Evolutionary conservation across 2,888 invertebrate species (phyloP).

Genomic region (Drosophila atroscutellata): DNA sequence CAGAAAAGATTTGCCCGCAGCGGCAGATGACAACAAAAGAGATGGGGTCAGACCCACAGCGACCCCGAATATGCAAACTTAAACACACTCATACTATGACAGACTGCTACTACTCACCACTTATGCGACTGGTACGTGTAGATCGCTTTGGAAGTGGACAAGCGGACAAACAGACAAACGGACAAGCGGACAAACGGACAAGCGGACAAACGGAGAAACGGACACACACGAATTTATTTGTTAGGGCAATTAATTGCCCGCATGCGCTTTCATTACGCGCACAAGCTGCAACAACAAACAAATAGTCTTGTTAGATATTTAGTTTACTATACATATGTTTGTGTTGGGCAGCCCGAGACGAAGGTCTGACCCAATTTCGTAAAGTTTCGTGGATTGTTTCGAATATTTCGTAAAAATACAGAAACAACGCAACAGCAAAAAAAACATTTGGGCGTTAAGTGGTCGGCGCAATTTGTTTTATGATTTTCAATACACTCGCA

Average conservation of each 20-base stretch:
- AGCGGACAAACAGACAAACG: constrained; percentile 1
- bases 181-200: constrained; percentile 9
- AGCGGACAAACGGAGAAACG: neutral
- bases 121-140: neutral
- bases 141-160: constrained; percentile 25
- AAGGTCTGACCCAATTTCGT: constrained; percentile 64
- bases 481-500: constrained; percentile 9
- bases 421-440: constrained; percentile 45
- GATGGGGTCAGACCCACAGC: constrained; percentile 28
- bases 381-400: constrained; percentile 59
- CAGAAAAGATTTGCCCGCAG: constrained; percentile 34
- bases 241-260: constrained; percentile 73
- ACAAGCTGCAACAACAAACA: constrained; percentile 32
- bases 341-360: constrained; percentile 33
- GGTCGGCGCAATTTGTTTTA: constrained; percentile 50
- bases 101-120: neutral
- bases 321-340: constrained; percentile 32
- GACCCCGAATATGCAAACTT: constrained; percentile 33
- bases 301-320: constrained; percentile 51
- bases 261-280: constrained; percentile 73
- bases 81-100: neutral
- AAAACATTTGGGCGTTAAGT: constrained; percentile 56
- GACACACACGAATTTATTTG: constrained; percentile 54
- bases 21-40: constrained; percentile 36
- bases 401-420: constrained; percentile 66